Percentiles rank a stretch among this genome's conserved stretches.
phyloP scores from a whole-genome alignment of 2,888 invertebrate genomes.

The Rhodophaea formosa region DNA sequence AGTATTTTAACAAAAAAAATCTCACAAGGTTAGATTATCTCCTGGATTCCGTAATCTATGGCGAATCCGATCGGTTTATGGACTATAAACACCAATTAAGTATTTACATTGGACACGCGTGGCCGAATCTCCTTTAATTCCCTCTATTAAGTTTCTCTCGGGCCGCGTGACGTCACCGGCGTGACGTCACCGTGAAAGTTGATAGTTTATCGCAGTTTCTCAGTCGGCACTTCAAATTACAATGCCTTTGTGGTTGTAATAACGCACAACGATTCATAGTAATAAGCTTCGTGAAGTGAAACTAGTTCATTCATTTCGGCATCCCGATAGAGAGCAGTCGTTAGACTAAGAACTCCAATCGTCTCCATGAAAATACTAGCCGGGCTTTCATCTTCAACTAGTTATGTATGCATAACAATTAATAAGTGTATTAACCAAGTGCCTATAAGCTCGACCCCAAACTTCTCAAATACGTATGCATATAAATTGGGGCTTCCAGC shows the following conservation, averaged over 20 bases:
- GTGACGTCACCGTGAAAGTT: background rate
- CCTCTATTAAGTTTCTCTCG: conserved; percentile 3
- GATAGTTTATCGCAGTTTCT: background rate
- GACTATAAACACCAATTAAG: conserved; percentile 16
- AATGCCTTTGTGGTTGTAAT: background rate
- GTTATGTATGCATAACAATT: too few species aligned
- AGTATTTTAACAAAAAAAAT: too few species aligned
- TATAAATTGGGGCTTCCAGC: too few species aligned
- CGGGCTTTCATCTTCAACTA: too few species aligned
- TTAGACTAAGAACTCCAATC: too few species aligned
- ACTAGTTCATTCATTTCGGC: background rate
- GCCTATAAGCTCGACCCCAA: too few species aligned
- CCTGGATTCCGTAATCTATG: background rate
- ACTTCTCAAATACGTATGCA: too few species aligned
- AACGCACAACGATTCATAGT: background rate
- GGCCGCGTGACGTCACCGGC: background rate
- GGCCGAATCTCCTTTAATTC: conserved; percentile 10
- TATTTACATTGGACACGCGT: conserved; percentile 16
- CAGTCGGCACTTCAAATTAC: background rate
- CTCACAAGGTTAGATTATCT: background rate
- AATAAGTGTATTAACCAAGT: too few species aligned
- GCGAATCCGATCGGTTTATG: conserved; percentile 1
- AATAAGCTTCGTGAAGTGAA: background rate
- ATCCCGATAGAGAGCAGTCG: too few species aligned
- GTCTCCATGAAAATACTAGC: too few species aligned